Base-by-base conservation (phyloP, 2,797 vertebrate species). In the Neomorphus geoffroyi region DNA sequence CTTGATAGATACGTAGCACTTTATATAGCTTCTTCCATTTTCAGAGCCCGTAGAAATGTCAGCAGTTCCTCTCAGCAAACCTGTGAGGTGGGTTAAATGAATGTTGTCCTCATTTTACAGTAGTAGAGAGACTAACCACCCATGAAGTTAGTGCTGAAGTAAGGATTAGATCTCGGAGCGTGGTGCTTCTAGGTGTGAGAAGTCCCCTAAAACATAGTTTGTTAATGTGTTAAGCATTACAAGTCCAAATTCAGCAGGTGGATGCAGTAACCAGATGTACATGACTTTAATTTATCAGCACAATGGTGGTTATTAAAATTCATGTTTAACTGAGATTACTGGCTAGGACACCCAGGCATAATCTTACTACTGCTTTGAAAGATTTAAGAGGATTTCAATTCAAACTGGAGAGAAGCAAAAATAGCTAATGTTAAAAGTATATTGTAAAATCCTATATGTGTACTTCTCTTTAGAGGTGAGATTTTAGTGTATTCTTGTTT, bases 91-190 rank as follows among this genome's bases (percentile, higher is more conserved):
- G 45, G 65, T 88, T 96, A 90, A 93, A 83, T 92, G 80, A 88
- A 37, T 83, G 87, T 87, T 93, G 89, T 93, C 93, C 72, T 93
- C 69, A 4, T 96, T 96, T 92, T 95, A 88, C 75, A 93, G 93
- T 48, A 30, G 5, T 72, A 79, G 86, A 77, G 62, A 79, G 75
- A 35, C 75, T 88, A 95, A 92, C 93, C 91, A 93, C 77, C 94
- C 92, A 53, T 80, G 91, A 91, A 69, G 19, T 70, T 75, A 70
- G 51, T 88, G 77, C 70, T 88, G 87, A 84, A 90, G 80, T 77
- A 86, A 78, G 84, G 80, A 62, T 95, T 84, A 62, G 73, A 56
- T 91, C 91, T 92, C 1, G 2, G 79, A 91, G 84, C 57, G n/a
- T 14, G 65, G 17, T 92, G 77, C 61, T 94, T 86, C 87, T 91